phyloP scores from a whole-genome alignment of 2,113 vertebrate species.

The Gymnarchus niloticus region DNA sequence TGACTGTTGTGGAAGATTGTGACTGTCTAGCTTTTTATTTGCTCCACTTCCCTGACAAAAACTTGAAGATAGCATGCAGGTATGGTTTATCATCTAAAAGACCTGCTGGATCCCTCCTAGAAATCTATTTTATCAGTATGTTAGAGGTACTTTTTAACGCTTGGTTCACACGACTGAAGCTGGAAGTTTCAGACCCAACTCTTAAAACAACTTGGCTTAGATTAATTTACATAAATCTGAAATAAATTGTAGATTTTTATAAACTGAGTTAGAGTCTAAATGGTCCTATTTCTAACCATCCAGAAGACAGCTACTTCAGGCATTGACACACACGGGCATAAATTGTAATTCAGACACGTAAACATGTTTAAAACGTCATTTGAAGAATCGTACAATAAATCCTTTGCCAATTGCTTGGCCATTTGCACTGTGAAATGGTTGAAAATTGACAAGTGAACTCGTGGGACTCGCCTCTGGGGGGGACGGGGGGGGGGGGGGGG shows the following conservation, averaged over 20 bases:
- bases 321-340: not conserved
- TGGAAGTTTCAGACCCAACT: not conserved
- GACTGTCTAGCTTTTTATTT: not conserved
- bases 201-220: not conserved
- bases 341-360: not conserved
- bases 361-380: not conserved
- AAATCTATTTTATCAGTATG: not conserved
- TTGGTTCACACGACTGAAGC: not conserved
- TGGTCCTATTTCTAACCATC: not conserved
- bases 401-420: not conserved
- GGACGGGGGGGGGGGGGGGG: not conserved
- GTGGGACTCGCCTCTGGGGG: not conserved
- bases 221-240: not conserved
- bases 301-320: not conserved
- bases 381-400: not conserved
- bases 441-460: constrained; percentile 10
- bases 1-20: not conserved
- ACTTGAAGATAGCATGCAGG: not conserved
- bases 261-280: not conserved
- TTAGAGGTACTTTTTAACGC: not conserved
- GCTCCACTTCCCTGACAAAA: not conserved
- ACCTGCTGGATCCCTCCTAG: not conserved
- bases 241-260: not conserved
- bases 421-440: constrained; percentile 16
- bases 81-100: not conserved